These are phyloP conservation scores for Enteromius trimaculatus DNA, from an alignment of 2,797 vertebrate genomes.

Conservation along the genomic window DNA sequence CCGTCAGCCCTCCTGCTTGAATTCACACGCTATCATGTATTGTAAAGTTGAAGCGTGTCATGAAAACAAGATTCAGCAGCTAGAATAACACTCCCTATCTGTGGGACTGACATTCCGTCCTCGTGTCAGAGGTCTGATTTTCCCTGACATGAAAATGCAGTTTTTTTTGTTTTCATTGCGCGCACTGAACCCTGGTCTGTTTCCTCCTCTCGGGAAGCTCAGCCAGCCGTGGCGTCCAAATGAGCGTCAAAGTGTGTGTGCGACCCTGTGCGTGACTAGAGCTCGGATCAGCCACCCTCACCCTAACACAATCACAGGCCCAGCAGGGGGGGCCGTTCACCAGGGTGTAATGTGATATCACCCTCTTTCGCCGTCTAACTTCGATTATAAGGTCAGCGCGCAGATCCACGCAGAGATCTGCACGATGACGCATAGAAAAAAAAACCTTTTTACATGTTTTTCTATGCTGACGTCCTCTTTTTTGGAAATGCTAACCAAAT, in stretches of 20 bases:
- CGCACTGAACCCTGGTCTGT: conserved; percentile 13
- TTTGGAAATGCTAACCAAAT: conserved; percentile 24
- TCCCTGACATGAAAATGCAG: conserved; percentile 16
- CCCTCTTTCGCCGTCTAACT: conserved; percentile 41
- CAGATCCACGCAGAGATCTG: conserved; percentile 55
- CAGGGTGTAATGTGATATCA: conserved; percentile 49
- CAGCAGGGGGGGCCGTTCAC: conserved; percentile 53
- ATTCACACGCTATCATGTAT: background rate
- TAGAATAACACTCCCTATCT: conserved; percentile 18
- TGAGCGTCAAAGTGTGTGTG: conserved; percentile 37
- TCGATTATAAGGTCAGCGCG: conserved; percentile 53
- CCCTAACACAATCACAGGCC: conserved; percentile 66
- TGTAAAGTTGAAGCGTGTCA: background rate
- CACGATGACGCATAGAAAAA: conserved; percentile 38
- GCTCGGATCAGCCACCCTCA: conserved; percentile 62
- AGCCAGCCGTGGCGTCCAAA: conserved; percentile 7
- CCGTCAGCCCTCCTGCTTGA: background rate
- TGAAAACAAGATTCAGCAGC: background rate
- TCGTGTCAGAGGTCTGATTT: background rate
- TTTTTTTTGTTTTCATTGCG: conserved; percentile 25
- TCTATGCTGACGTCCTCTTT: conserved; percentile 44
- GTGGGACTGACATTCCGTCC: background rate
- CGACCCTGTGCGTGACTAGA: conserved; percentile 28
- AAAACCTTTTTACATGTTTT: conserved; percentile 39
- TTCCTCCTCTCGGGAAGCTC: conserved; percentile 18